Base-by-base conservation (phyloP, 2,888 invertebrate genomes). In the Corbicula japonica region DNA sequence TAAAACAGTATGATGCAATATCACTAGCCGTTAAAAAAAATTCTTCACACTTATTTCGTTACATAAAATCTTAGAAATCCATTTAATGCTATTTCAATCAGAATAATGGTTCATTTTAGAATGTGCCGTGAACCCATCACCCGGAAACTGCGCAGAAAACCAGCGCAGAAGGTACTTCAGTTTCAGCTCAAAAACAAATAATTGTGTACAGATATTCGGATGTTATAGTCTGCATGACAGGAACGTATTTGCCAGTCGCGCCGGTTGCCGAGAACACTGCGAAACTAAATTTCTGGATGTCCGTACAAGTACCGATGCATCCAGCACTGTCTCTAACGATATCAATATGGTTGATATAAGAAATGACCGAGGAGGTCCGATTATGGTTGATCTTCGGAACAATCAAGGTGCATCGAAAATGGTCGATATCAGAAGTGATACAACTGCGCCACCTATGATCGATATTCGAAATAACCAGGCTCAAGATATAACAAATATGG, bases 141-240 rank as follows among this genome's bases (percentile, higher is more conserved):
- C 66, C 2, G 61, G 74, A 10, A 66, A 50, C n/a, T 74, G 74
- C 34, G 66, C 60, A 1, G 74, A 28, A 28, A 66, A 52, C 41
- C 50, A 74, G 26, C 21, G 60, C 5, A 30, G 61, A 12, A 50
- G 26, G 8, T 74, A 50, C 52, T 74, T 41, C 52, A 74, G 63
- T 50, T 74, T 32, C 50, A 74, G 74, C 52, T 66, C 66, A 10
- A 74, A 74, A 38, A 74, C 74, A 6, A 46, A 50, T 18, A 32
- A 60, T 8, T 74, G 74, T 44, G 66, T 74, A 18, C 50, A 48
- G n/a, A 74, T 74, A 6, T 74, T 66, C 44, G 74, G 74, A n/a
- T 74, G 74, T 44, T 74, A 74, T 34, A 63, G 56, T 58, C 28
- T 74, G 26, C 58, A 66, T 0, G 74, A 74, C 41, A 32, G 74